Evolutionary conservation across 2,113 vertebrate species (phyloP), one percentile per base, ranked within the genome.

Genomic region (Peromyscus maniculatus): DNA sequence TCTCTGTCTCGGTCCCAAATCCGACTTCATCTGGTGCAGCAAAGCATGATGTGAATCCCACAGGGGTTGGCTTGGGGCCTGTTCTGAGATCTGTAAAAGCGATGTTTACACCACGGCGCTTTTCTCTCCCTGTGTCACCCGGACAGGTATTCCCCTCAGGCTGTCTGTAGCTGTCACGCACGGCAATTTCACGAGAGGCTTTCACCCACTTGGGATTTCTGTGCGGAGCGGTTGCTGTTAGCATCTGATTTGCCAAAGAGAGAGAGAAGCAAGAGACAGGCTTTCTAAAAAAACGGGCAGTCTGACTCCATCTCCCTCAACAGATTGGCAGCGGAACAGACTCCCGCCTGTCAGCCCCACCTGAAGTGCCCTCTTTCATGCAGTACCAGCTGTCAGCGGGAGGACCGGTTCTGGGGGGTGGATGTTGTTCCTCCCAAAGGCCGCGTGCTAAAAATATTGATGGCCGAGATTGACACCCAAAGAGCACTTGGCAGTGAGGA

Each of bases 381-480:
- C 72, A 71, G 80, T 77, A 55, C 49, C 75, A 59, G 71, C 96
- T 97, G 89, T 92, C 94, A 82, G 77, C 78, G 26, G 57, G 36
- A 75, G 77, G 79, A 31, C n/a, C 6, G 52, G 62, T 36, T 91
- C 82, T 82, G 86, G 80, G 84, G 69, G 84, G 74, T n/a, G 39
- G 62, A 74, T 74, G 43, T 33, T 28, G 49, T 33, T 95, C 74
- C 62, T 78, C 71, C 5, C 21, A 91, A 96, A 97, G 91, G 67
- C 83, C 88, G 64, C 22, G 5, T n/a, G 64, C 93, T 89, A 91
- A 95, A 96, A 93, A 95, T 93, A 91, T 17, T 79, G 43, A 77
- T 31, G 66, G 77, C 78, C 71, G 94, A 90, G 75, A 78, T 80
- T 82, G 79, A 87, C 92, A 92, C 71, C 94, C 26, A 0, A 80